Evolutionary conservation across 2,888 invertebrate genomes (phyloP).

Genomic region (Epinotia brunnichana): DNA sequence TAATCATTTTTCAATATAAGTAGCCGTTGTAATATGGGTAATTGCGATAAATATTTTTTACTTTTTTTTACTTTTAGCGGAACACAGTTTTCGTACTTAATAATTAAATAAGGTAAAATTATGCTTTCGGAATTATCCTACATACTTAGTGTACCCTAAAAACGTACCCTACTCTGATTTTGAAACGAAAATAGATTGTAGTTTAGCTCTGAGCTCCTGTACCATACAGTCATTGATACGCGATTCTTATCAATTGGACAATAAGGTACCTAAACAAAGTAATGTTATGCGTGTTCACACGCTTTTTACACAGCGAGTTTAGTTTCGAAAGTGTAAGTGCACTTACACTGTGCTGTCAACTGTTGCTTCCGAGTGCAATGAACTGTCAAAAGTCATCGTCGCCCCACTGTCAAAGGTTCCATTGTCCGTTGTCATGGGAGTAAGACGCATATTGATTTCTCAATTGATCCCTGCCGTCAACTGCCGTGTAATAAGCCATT

Average conservation of each 20-base stretch:
- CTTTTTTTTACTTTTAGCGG: no score
- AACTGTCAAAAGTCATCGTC: conserved; percentile 47
- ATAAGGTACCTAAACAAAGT: neutral
- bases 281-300: conserved; percentile 11
- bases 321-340: conserved; percentile 45
- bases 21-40: no score
- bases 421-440: conserved; percentile 61
- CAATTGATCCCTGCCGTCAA: conserved; percentile 47
- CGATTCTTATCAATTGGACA: conserved; percentile 13
- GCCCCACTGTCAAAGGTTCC: conserved; percentile 56
- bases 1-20: no score
- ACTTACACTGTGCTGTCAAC: conserved; percentile 12
- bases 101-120: no score
- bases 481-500: conserved; percentile 44
- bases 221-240: neutral
- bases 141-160: neutral
- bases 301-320: conserved; percentile 39
- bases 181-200: neutral
- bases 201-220: neutral
- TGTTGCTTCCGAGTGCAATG: conserved; percentile 39
- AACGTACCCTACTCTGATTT: neutral
- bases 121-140: no score
- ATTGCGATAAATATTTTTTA: no score
- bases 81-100: no score
- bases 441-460: conserved; percentile 48